Conservation (phyloP, 2,797 vertebrate genomes). For the Petrocephalus schoutedeni region DNA sequence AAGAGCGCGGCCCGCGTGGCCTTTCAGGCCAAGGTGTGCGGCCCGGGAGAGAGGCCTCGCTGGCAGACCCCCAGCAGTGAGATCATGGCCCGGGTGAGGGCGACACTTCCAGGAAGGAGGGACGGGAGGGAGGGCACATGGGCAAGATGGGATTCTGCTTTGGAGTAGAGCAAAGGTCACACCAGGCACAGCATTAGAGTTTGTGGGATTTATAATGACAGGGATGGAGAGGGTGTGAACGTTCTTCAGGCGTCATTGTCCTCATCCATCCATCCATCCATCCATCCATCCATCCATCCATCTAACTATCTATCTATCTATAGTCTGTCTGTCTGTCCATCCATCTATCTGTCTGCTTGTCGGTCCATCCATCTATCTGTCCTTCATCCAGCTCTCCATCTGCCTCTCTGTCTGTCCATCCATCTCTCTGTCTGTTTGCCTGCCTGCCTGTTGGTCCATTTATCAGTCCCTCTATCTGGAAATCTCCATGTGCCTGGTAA, state of each 20-base stretch:
- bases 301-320: no score
- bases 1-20: not conserved
- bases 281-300: not conserved
- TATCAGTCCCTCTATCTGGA: not conserved
- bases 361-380: no score
- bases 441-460: not conserved
- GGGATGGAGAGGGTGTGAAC: not conserved
- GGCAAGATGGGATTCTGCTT: not conserved
- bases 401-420: no score
- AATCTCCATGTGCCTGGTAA: not conserved
- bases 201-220: not conserved
- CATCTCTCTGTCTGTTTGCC: no score
- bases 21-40: slow-evolving; percentile 14
- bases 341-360: not conserved
- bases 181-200: not conserved
- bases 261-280: not conserved
- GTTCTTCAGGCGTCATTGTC: not conserved
- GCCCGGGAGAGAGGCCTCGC: not conserved
- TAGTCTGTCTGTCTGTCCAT: not conserved
- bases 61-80: not conserved
- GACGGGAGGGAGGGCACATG: not conserved
- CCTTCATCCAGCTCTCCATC: no score
- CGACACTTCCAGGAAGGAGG: not conserved
- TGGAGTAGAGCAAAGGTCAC: not conserved
- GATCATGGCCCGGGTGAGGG: not conserved